Base-by-base conservation (phyloP, 2,888 invertebrate genomes). In the Limnephilus lunatus region DNA sequence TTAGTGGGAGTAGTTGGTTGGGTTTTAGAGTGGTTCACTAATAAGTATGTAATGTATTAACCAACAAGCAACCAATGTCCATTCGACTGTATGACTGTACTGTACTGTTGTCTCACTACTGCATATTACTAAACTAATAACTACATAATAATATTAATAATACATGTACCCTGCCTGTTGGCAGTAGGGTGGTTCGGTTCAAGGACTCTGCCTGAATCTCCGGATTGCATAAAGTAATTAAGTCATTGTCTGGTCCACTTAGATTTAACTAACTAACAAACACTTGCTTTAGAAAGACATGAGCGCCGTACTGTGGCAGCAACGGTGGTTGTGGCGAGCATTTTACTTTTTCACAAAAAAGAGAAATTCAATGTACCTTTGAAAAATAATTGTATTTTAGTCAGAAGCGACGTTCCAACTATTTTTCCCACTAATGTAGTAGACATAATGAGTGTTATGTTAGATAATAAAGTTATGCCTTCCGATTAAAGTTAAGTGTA, bases 391-490 rank as follows among this genome's bases (percentile, higher is more conserved):
- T 91, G 19, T 68, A 68, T 68, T 68, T 92, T 93, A 92, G 92
- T 93, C 92, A 93, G 32, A 92, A 93, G 92, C 92, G 92, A 92
- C 92, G 93, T 92, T 92, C 90, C 35, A 93, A 92, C 89, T 91
- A 91, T 92, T 92, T 93, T 93, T 90, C 93, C 93, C 91, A 93
- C 89, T 92, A 92, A 93, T 92, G 83, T 93, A 93, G 91, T 89
- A 89, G 48, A 31, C n/a, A 39, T 80, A 81, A 31, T 89, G 44
- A 81, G 19, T 87, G 91, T 85, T 53, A 91, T 83, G 85, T 92
- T 92, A 93, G 93, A 91, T 92, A 91, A 93, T 93, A 93, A 93
- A 92, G 90, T 93, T 92, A 93, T 93, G 93, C 93, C 93, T 93
- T 93, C 93, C 93, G 92, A 89, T 89, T 89, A 91, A 68, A 92